Conservation (phyloP, 2,797 vertebrate species). For the Crypturellus tataupa region DNA sequence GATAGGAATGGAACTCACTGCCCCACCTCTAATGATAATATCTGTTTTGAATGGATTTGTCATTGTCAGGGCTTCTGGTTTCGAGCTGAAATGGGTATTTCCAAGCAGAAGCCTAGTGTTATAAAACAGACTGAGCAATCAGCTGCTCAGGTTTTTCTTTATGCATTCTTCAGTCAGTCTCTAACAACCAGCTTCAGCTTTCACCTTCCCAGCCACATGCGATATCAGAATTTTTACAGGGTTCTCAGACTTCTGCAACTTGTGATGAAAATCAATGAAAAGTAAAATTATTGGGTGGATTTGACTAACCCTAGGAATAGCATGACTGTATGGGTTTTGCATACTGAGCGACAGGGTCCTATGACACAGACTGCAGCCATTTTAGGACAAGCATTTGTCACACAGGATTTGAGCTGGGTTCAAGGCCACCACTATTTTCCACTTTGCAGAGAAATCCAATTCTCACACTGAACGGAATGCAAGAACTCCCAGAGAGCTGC, state of each 20-base stretch:
- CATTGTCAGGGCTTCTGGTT: conserved; percentile 37
- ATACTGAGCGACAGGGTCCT: neutral
- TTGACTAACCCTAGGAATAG: neutral
- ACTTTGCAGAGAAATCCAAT: neutral
- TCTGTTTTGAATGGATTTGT: conserved; percentile 28
- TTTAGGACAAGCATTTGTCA: neutral
- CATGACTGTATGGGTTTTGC: neutral
- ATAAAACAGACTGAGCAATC: conserved; percentile 6
- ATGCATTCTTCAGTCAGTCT: neutral
- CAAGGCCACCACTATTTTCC: neutral
- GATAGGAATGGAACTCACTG: neutral
- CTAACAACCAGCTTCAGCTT: neutral
- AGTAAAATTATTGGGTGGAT: neutral
- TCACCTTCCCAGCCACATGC: neutral
- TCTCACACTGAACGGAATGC: neutral
- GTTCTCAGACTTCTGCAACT: neutral
- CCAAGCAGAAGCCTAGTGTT: neutral
- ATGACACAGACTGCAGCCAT: neutral
- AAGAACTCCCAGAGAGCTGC: neutral
- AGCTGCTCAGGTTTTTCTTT: neutral
- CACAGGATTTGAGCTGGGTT: neutral
- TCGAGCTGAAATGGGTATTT: conserved; percentile 24
- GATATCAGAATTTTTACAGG: neutral
- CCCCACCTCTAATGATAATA: neutral
- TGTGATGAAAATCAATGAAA: neutral